Evolutionary conservation across 1,140 invertebrate species (phyloP), one percentile per base, ranked within the genome.

Genomic region (Anagrus nilaparvatae): DNA sequence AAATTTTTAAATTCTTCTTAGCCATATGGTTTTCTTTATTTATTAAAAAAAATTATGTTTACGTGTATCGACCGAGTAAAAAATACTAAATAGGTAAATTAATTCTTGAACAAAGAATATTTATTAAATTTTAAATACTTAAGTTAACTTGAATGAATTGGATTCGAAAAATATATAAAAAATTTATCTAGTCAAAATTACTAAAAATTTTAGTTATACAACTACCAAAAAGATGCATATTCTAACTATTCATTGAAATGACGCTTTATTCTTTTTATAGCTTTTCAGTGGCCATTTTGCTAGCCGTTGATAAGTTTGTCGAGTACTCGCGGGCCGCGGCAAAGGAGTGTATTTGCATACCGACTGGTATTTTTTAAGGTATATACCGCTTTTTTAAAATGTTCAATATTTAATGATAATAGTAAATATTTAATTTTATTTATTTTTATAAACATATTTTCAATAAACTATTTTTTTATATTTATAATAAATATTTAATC

Each of bases 271-370:
- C n/a, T n/a, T n/a, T n/a, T n/a, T n/a, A n/a, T n/a, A n/a, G n/a
- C n/a, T n/a, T n/a, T 40, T 40, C 27, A 48, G 59, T 62, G 57
- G 66, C 66, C 66, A 69, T 69, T 64, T 69, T 69, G 63, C 61
- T 66, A 43, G 65, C 66, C 66, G 66, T 69, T 69, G 66, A 69
- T 69, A 69, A 69, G 64, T 41, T 34, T 34, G 36, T 28, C n/a
- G n/a, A n/a, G n/a, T n/a, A n/a, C n/a, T n/a, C n/a, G n/a, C n/a
- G n/a, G n/a, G n/a, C n/a, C n/a, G n/a, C n/a, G n/a, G 38, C 33
- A 25, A 30, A 60, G 44, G 50, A 58, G 51, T 54, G 51, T 52
- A 60, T 64, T 59, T 56, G 52, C 61, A 62, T 69, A 69, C 66
- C 66, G 66, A 69, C 66, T 57, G 64, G 58, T 61, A 47, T 54